Conservation (phyloP, 2,113 vertebrate species). For the Hippocampus abdominalis region DNA sequence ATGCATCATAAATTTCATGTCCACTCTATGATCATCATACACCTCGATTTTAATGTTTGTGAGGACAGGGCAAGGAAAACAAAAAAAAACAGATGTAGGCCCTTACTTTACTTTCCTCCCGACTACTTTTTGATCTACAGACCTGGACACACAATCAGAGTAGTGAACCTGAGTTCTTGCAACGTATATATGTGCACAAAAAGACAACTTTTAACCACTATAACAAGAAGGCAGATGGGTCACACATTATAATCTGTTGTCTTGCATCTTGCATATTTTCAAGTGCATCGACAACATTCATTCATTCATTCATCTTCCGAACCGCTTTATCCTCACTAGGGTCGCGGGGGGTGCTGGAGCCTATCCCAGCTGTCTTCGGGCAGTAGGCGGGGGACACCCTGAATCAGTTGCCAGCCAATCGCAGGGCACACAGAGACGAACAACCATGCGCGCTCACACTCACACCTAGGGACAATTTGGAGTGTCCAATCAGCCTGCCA, state of each 20-base stretch:
- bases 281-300: too few species aligned
- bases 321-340: too few species aligned
- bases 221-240: not conserved
- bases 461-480: too few species aligned
- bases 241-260: not conserved
- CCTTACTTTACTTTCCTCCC: not conserved
- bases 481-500: too few species aligned
- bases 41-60: constrained; percentile 1
- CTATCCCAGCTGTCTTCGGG: too few species aligned
- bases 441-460: too few species aligned
- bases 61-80: not conserved
- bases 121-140: not conserved
- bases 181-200: not conserved
- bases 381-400: too few species aligned
- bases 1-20: constrained; percentile 41
- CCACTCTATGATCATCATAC: constrained; percentile 12
- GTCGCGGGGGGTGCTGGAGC: too few species aligned
- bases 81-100: not conserved
- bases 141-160: constrained; percentile 33
- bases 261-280: not conserved
- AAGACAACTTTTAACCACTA: not conserved
- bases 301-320: too few species aligned
- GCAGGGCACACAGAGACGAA: too few species aligned
- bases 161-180: not conserved
- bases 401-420: too few species aligned